A percentile compares a stretch with the other conserved stretches of the same genome.
phyloP scores from a whole-genome alignment of 2,113 vertebrate genomes.

The Odocoileus virginianus region DNA sequence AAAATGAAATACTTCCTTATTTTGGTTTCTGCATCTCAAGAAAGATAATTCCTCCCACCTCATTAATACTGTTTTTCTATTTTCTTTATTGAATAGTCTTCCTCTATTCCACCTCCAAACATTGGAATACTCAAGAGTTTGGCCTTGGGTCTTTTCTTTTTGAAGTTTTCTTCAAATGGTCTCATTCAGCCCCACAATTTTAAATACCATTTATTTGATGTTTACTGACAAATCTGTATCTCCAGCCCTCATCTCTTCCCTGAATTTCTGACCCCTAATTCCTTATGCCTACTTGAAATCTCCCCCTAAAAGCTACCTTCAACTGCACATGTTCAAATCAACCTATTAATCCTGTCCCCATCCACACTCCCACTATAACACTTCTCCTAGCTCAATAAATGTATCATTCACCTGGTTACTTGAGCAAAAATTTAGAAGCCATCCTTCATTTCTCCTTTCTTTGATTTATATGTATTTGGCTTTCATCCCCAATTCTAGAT shows the following conservation, averaged over 20 bases:
- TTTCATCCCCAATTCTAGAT: background rate
- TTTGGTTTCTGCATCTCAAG: background rate
- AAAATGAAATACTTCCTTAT: background rate
- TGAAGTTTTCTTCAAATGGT: background rate
- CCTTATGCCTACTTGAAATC: background rate
- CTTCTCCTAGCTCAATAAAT: background rate
- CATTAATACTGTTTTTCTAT: background rate
- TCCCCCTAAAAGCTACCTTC: background rate
- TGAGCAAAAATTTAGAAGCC: background rate
- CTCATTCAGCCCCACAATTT: background rate
- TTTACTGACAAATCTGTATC: background rate
- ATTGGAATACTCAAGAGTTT: background rate
- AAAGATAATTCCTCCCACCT: background rate
- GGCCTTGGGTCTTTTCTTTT: background rate
- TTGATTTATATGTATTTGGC: background rate
- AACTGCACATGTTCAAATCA: background rate
- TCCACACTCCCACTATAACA: background rate
- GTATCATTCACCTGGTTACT: background rate
- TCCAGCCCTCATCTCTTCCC: background rate
- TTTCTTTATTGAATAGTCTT: background rate
- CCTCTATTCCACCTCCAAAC: background rate
- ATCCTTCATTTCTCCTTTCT: background rate
- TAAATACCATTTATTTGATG: background rate
- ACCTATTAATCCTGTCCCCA: background rate
- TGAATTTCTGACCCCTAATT: background rate